A percentile compares a stretch with the other conserved stretches of the same genome.
These are phyloP conservation scores for Ceramica pisi DNA, from an alignment of 2,888 invertebrate species.

Conservation along the genomic window DNA sequence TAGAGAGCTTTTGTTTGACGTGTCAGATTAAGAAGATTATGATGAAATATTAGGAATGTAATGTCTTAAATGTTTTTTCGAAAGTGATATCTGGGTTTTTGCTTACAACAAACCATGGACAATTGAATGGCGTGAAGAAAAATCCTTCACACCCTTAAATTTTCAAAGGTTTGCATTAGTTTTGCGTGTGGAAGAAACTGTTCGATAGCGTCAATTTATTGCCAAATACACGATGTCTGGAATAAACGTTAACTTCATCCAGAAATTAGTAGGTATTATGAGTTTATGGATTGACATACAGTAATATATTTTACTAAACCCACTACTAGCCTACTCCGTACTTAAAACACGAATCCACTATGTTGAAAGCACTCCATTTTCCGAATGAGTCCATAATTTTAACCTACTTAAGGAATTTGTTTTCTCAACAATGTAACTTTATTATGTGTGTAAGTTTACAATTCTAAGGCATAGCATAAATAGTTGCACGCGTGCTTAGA, in stretches of 20 bases:
- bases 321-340: too few relatives aligned
- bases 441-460: slow-evolving; percentile 33
- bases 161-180: too few relatives aligned
- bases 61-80: too few relatives aligned
- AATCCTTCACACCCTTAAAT: too few relatives aligned
- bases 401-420: background rate
- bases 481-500: slow-evolving; percentile 40
- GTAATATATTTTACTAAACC: background rate
- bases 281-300: background rate
- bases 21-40: background rate
- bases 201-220: too few relatives aligned
- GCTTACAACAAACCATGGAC: background rate
- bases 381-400: background rate
- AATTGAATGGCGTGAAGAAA: background rate
- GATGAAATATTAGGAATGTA: background rate
- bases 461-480: slow-evolving; percentile 45
- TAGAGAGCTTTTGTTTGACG: slow-evolving; percentile 21
- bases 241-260: too few relatives aligned
- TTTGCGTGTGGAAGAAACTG: too few relatives aligned
- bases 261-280: background rate
- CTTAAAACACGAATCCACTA: background rate
- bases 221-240: too few relatives aligned
- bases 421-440: slow-evolving; percentile 4
- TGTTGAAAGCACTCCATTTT: background rate
- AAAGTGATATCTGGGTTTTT: background rate